Percentiles rank a stretch among this genome's conserved stretches.
These are phyloP conservation scores for Spinus pinus DNA, from an alignment of 2,797 vertebrate genomes.

Conservation along the genomic window DNA sequence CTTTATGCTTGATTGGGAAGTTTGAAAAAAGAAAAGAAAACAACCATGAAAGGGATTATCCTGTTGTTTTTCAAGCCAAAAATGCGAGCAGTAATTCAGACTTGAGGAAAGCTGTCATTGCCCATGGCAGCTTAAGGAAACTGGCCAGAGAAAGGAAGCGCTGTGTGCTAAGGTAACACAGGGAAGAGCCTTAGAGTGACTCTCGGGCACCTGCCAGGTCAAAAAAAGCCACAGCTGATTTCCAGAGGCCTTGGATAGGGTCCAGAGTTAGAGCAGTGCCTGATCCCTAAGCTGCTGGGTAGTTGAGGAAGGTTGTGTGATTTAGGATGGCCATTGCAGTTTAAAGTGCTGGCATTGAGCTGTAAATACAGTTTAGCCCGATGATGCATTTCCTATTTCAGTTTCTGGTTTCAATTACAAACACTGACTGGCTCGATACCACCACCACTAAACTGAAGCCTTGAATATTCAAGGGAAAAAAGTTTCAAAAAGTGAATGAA, in stretches of 20 bases:
- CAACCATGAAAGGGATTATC: not conserved
- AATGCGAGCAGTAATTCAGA: not conserved
- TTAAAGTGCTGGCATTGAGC: slow-evolving; percentile 7
- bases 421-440: not conserved
- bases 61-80: slow-evolving; percentile 8
- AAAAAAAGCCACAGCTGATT: not conserved
- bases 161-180: not conserved
- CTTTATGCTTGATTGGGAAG: not conserved
- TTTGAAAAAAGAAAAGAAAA: not conserved
- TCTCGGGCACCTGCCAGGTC: not conserved
- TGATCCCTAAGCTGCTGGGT: not conserved
- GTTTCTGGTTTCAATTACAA: slow-evolving; percentile 3
- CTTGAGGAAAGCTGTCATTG: not conserved
- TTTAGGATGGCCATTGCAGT: not conserved
- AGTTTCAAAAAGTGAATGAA: not conserved
- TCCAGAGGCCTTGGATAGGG: slow-evolving; percentile 11
- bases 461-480: not conserved
- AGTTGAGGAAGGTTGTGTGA: not conserved
- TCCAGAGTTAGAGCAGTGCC: not conserved
- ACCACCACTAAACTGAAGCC: not conserved
- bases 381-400: slow-evolving; percentile 10
- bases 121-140: not conserved
- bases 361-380: not conserved
- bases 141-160: not conserved
- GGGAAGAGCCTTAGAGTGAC: not conserved